A percentile compares a stretch with the other conserved stretches of the same genome.
Conservation (phyloP, 2,797 vertebrate genomes). For the Protosalanx chinensis region DNA sequence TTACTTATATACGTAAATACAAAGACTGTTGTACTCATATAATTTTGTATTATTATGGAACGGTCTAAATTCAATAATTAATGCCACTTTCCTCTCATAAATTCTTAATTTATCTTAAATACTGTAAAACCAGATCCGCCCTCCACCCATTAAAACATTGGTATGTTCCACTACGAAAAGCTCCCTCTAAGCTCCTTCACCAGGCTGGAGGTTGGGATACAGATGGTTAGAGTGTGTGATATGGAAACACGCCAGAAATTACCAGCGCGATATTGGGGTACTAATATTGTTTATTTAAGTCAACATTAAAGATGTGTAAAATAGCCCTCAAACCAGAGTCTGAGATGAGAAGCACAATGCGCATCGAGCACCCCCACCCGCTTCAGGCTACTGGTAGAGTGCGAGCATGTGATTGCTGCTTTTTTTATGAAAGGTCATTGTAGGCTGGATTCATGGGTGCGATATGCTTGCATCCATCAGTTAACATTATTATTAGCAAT, state of each 20-base stretch:
- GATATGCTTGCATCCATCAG: too few relatives aligned
- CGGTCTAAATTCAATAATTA: neutral
- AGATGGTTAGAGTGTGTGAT: neutral
- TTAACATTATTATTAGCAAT: too few relatives aligned
- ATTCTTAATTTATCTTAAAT: neutral
- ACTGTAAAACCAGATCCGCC: neutral
- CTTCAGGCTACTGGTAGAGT: neutral
- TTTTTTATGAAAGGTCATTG: too few relatives aligned
- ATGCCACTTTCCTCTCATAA: neutral
- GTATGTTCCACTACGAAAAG: constrained; percentile 56
- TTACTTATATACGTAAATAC: fast-evolving
- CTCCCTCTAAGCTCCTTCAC: neutral
- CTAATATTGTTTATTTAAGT: neutral
- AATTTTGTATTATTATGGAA: neutral
- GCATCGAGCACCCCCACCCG: neutral
- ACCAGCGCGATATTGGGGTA: constrained; percentile 34
- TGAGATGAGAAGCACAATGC: neutral
- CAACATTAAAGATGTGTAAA: neutral
- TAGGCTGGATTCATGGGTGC: too few relatives aligned
- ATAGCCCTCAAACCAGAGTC: too few relatives aligned
- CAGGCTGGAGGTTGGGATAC: constrained; percentile 17
- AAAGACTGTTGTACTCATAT: neutral
- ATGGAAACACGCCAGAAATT: constrained; percentile 60
- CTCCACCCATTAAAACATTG: constrained; percentile 23
- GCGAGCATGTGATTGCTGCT: neutral